Percentiles rank a stretch among this genome's conserved stretches.
phyloP scores from a whole-genome alignment of 1,140 invertebrate genomes.

The Drosophila setifemur region DNA sequence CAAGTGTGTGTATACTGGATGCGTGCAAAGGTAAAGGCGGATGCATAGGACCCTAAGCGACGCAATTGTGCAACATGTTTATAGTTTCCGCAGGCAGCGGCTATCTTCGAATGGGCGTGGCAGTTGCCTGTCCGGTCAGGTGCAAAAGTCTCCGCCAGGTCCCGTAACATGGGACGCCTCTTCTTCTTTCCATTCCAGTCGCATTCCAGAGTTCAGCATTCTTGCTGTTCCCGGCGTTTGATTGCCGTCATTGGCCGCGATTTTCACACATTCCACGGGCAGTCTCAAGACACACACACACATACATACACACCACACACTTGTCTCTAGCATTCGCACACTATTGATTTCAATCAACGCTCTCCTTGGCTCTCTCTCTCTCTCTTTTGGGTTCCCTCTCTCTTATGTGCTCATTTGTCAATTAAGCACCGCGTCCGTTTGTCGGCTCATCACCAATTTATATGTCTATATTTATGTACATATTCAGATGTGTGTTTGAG shows the following conservation, averaged over 20 bases:
- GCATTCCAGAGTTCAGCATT: constrained; percentile 75
- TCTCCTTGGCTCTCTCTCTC: constrained; percentile 32
- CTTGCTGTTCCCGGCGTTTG: constrained; percentile 50
- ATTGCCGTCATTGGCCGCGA: constrained; percentile 74
- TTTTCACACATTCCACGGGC: constrained; percentile 74
- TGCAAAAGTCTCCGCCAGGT: constrained; percentile 1
- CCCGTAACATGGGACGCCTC: not conserved
- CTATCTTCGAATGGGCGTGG: too few relatives aligned
- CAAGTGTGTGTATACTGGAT: not conserved
- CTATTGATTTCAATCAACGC: constrained; percentile 79
- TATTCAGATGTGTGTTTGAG: constrained; percentile 9
- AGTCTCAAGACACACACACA: constrained; percentile 36
- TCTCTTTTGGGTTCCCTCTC: constrained; percentile 11
- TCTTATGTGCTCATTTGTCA: constrained; percentile 67
- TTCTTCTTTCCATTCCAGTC: constrained; percentile 28
- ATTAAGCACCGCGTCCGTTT: constrained; percentile 74
- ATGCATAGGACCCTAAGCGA: not conserved
- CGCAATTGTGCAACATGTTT: constrained; percentile 4
- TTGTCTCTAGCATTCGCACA: constrained; percentile 51
- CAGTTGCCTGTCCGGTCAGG: too few relatives aligned
- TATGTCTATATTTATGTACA: not conserved
- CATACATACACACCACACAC: constrained; percentile 35
- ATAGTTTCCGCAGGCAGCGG: not conserved
- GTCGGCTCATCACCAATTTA: constrained; percentile 67
- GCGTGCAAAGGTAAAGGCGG: not conserved